These are phyloP conservation scores for Sarcophaga bullata DNA, from an alignment of 1,140 invertebrate genomes.

Conservation along the genomic window DNA sequence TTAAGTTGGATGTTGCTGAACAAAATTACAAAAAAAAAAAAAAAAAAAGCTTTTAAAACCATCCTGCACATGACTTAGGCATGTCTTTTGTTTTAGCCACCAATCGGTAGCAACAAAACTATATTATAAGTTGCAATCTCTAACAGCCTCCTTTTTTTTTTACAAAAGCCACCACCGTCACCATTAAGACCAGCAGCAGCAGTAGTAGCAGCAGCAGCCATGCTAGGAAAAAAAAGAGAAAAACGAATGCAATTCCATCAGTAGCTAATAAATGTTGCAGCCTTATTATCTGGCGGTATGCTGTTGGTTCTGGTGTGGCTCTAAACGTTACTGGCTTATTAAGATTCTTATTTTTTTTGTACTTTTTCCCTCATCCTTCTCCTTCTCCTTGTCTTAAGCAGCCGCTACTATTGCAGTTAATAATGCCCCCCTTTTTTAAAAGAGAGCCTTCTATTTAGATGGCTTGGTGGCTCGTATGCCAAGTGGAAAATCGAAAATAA, in stretches of 20 bases:
- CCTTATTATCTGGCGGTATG: slow-evolving; percentile 8
- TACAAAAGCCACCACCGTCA: background rate
- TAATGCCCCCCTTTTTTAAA: too few relatives aligned
- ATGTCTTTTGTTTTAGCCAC: background rate
- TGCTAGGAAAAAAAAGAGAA: too few relatives aligned
- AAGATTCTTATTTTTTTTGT: background rate
- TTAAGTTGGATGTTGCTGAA: slow-evolving; percentile 9
- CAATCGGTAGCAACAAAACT: slow-evolving; percentile 24
- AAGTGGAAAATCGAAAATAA: slow-evolving; percentile 19
- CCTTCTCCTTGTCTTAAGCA: too few relatives aligned
- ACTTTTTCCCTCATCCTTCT: background rate
- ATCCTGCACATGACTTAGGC: background rate
- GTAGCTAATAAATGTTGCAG: background rate
- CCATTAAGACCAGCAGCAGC: background rate
- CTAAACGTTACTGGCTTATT: background rate
- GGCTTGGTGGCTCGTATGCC: background rate
- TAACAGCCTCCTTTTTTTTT: slow-evolving; percentile 12
- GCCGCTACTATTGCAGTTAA: too few relatives aligned
- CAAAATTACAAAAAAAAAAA: background rate
- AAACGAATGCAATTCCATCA: too few relatives aligned
- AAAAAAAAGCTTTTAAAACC: background rate
- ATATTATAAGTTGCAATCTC: background rate
- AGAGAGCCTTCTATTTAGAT: too few relatives aligned
- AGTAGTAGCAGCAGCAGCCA: background rate
- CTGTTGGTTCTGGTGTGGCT: too few relatives aligned